Evolutionary conservation across 2,113 vertebrate genomes (phyloP), one percentile per base, ranked within the genome.

Genomic region (Coptodon bakossiorum): DNA sequence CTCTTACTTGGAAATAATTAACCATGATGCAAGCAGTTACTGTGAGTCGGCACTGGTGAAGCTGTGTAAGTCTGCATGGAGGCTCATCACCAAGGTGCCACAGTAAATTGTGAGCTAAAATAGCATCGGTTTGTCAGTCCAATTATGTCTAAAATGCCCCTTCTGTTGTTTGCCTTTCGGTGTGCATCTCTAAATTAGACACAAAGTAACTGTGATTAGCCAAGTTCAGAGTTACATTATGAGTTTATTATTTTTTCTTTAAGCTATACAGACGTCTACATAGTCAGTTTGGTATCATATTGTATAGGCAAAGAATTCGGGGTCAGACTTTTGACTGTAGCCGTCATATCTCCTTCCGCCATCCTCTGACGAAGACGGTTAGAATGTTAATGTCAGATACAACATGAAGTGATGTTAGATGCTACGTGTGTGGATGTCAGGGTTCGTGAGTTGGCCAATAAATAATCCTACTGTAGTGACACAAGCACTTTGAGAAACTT

Each of bases 401-500:
- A 66, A 84, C 73, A 84, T 61, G 9, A 86, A 43, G 80, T 38
- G 63, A 54, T 89, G 86, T 86, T 59, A 59, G 89, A 81, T 48
- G 24, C 43, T 14, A 31, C 3, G 14, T 63, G 84, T 90, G 85
- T 80, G 66, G 61, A 76, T 84, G 86, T 89, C 85, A 48, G 79
- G 66, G 48, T 88, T 84, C 5, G n/a, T 79, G 89, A 91, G 85
- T 31, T 19, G 83, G 52, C 71, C 87, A 79, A 86, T 84, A 63
- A 81, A 76, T 89, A 85, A 87, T 93, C 84, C 85, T 38, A 66
- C 48, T 24, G 61, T 78, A 79, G 88, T 90, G 88, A 90, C 86
- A 86, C 73, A 79, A 88, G 86, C 88, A 82, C 84, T 90, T 66
- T 85, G 76, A 90, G 85, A 73, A 86, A 92, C 78, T 80, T 66